phyloP scores from a whole-genome alignment of 1,140 invertebrate genomes.

The Drosophila bipectinata region DNA sequence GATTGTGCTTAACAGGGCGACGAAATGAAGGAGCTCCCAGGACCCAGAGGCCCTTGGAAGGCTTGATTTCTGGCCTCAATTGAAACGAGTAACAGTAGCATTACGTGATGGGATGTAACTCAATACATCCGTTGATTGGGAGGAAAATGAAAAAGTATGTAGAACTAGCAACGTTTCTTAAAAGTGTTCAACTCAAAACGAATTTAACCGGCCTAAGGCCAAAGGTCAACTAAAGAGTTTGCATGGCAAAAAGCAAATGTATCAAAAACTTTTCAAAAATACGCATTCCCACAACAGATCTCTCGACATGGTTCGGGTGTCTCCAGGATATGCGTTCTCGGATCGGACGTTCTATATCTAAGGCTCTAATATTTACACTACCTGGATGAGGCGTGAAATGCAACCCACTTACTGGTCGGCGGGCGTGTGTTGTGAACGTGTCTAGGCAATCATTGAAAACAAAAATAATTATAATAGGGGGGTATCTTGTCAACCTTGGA shows the following conservation, averaged over 20 bases:
- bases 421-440: conserved; percentile 29
- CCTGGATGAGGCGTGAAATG: conserved; percentile 23
- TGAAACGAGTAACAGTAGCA: conserved; percentile 70
- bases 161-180: conserved; percentile 83
- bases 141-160: conserved; percentile 60
- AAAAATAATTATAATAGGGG: conserved; percentile 10
- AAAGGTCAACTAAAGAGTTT: conserved; percentile 33
- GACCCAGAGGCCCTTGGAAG: conserved; percentile 1
- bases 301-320: neutral
- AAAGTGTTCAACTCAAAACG: conserved; percentile 40
- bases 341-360: conserved; percentile 39
- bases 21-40: conserved; percentile 2
- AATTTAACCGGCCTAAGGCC: conserved; percentile 32
- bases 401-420: conserved; percentile 3
- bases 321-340: conserved; percentile 1
- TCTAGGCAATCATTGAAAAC: conserved; percentile 27
- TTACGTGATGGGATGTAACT: conserved; percentile 36
- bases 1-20: conserved; percentile 9
- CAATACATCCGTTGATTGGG: conserved; percentile 23
- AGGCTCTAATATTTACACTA: conserved; percentile 49
- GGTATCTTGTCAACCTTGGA: conserved; percentile 12
- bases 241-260: conserved; percentile 37
- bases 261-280: conserved; percentile 12
- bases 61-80: conserved; percentile 32
- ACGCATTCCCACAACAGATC: conserved; percentile 33